Base-by-base conservation (phyloP, 2,113 vertebrate species). In the Callipepla squamata region DNA sequence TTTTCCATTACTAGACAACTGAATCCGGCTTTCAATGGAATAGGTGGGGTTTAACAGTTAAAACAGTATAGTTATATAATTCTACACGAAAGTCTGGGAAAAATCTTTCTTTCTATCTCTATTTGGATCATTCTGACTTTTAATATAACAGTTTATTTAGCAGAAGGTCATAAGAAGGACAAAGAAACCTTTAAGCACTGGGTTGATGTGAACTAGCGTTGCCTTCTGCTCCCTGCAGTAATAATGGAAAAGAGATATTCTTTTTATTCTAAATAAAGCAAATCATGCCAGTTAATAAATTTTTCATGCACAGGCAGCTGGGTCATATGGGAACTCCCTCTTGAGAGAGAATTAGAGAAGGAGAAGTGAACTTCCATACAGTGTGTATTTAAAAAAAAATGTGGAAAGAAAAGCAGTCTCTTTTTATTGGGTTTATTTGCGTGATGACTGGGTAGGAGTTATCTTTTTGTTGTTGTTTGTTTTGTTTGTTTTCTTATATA, bases 261-360 rank as follows among this genome's bases (percentile, higher is more conserved):
- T 73, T 95, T 94, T 90, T 80, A 72, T 87, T 95, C 79, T 95
- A 96, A 96, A 92, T 93, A 93, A 94, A 95, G 84, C 16, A 92
- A 95, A 92, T 34, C 38, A 69, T 40, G 48, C 82, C 59, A 94
- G 61, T 94, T 94, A 94, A 94, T 94, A 94, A 76, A 90, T 91
- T 94, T 93, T 96, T 93, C 88, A 87, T 75, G 32, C 59, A 53
- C 21, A 91, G 84, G 77, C 72, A 92, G 86, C 84, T 91, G 75
- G 79, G 93, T 92, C 86, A 92, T 80, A 90, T 89, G n/a, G 42
- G 53, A 94, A 73, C 38, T 94, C 69, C 40, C 61, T 91, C 59
- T 59, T 85, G 76, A 92, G 77, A 83, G 36, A 82, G 34, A 94
- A 74, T 87, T 85, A 74, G 63, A 72, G 50, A 66, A 42, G 68